Conservation (phyloP, 2,888 invertebrate genomes). For the Reticulitermes lucifugus region DNA sequence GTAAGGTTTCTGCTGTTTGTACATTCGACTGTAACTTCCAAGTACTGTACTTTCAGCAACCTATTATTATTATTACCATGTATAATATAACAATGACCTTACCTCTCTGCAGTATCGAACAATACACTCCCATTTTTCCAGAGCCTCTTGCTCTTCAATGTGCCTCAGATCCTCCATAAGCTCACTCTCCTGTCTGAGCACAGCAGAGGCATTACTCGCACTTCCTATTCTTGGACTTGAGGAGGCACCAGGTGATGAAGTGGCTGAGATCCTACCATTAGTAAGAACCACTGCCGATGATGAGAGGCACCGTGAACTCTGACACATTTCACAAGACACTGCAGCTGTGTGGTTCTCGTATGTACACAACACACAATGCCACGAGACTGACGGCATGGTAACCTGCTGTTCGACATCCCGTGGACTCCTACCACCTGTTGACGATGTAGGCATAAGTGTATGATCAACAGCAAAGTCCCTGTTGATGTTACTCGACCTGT, state of each 20-base stretch:
- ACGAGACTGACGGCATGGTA: slow-evolving; percentile 62
- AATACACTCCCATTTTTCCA: slow-evolving; percentile 92
- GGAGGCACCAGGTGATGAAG: slow-evolving; percentile 41
- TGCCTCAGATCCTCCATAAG: slow-evolving; percentile 85
- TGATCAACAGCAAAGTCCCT: slow-evolving; percentile 17
- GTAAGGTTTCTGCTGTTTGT: no score
- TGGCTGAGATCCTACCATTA: slow-evolving; percentile 46
- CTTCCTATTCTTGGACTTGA: slow-evolving; percentile 34
- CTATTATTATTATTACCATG: no score
- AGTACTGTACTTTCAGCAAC: no score
- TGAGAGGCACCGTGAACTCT: slow-evolving; percentile 68
- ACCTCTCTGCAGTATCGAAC: slow-evolving; percentile 89
- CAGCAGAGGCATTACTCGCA: slow-evolving; percentile 60
- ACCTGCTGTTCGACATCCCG: slow-evolving; percentile 5
- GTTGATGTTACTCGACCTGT: slow-evolving; percentile 22
- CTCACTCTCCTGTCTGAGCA: slow-evolving; percentile 76
- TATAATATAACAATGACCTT: slow-evolving; percentile 55
- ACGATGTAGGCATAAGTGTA: neutral
- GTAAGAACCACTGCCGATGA: slow-evolving; percentile 48
- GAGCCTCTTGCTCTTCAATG: slow-evolving; percentile 87
- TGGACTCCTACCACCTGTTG: slow-evolving; percentile 30
- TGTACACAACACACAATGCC: slow-evolving; percentile 86
- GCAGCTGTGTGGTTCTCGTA: slow-evolving; percentile 76
- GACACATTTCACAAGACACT: slow-evolving; percentile 80
- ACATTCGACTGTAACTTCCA: no score